Base-by-base conservation (phyloP, 2,113 vertebrate species). In the Sphyrna mokarran region DNA sequence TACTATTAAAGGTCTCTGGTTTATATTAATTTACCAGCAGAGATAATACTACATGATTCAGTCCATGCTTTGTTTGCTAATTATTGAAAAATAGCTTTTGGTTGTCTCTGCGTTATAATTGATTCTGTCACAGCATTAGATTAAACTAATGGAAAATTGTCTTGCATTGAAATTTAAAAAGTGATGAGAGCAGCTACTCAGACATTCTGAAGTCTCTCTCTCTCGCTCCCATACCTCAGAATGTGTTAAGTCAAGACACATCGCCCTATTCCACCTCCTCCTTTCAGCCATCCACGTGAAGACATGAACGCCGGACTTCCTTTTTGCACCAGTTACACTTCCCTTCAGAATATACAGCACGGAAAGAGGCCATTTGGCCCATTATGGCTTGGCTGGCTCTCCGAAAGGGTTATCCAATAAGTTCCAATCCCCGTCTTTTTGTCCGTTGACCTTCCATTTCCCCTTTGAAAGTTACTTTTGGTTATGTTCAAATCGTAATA, bases 51-150 rank as follows among this genome's bases (percentile, higher is more conserved):
- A 48, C 23, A 23, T 70, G 3, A 72, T 48, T 95, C 66, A 95
- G 93, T 48, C 23, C 93, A 40, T 43, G 37, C 93, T 70, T 66
- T 69, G 93, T 69, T 95, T 40, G 68, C 23, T 95, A 69, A 72
- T 95, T 72, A 95, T 95, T 95, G 37, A 95, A 95, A 89, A 43
- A 40, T 95, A 72, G 68, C 93, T 69, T 72, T 69, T 95, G 66
- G 93, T 48, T 70, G 66, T 69, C 63, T 72, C 20, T 43, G 66
- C 40, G 48, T 69, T 95, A 95, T 72, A 95, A 72, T 48, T 95
- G 66, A 95, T 95, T 95, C 93, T 72, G 93, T 70, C 93, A 95
- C 40, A 95, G 37, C 93, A 95, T 70, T 66, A 93, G 61, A 66
- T 93, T 43, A 66, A 66, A 93, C 89, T 66, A 93, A 66, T 93